phyloP scores from a whole-genome alignment of 1,140 invertebrate genomes.

The Hydropsyche tenuis region DNA sequence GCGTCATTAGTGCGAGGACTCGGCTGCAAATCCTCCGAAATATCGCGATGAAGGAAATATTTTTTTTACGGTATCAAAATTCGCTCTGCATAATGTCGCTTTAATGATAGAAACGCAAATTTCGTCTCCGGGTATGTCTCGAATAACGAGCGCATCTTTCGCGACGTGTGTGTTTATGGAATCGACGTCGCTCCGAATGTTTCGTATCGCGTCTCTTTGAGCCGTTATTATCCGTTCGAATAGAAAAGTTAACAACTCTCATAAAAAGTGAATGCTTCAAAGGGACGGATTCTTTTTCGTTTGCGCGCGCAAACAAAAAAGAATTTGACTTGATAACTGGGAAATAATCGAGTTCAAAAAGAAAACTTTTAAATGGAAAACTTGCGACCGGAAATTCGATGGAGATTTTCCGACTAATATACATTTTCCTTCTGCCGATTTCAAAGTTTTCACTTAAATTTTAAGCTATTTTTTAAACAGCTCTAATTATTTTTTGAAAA shows the following conservation, averaged over 20 bases:
- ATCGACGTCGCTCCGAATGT: too few species aligned
- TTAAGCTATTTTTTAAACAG: not conserved
- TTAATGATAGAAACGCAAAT: too few species aligned
- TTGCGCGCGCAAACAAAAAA: not conserved
- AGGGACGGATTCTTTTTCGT: not conserved
- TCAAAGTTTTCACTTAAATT: not conserved
- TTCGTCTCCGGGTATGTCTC: too few species aligned
- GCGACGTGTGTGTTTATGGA: too few species aligned
- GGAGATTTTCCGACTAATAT: constrained; percentile 9
- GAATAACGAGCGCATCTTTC: too few species aligned
- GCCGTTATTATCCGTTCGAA: too few species aligned
- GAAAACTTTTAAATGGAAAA: constrained; percentile 21
- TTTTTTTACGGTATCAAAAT: too few species aligned
- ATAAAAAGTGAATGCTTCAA: too few species aligned
- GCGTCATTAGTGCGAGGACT: not conserved
- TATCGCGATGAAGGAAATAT: too few species aligned
- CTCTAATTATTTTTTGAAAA: not conserved
- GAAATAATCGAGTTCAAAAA: constrained; percentile 21
- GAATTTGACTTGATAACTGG: constrained; percentile 11
- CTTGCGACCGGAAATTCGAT: constrained; percentile 7
- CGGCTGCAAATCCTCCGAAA: not conserved
- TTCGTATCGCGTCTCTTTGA: too few species aligned
- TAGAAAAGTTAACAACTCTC: too few species aligned
- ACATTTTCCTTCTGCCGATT: constrained; percentile 1
- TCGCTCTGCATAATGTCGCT: too few species aligned